Conservation (phyloP, 2,113 vertebrate genomes). For the Orientallactaga bullata region DNA sequence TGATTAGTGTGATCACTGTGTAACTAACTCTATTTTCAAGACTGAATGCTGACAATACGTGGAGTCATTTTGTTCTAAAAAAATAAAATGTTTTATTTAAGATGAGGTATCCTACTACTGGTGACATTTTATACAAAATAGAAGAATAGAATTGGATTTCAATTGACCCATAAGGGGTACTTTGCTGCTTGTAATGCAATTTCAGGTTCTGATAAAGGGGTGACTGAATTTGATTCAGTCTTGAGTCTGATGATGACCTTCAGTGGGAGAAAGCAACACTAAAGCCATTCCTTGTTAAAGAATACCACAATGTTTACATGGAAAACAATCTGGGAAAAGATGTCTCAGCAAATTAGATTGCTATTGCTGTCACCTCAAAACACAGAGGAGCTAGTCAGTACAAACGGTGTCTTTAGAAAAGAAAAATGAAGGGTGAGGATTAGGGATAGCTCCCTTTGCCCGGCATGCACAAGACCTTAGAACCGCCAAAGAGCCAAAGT, state of each 20-base stretch:
- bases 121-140: not conserved
- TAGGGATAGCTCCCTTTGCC: not conserved
- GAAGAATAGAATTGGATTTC: constrained; percentile 1
- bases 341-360: not conserved
- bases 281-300: not conserved
- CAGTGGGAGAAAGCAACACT: not conserved
- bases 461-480: not conserved
- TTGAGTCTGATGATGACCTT: not conserved
- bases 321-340: constrained; percentile 24
- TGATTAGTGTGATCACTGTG: not conserved
- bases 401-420: not conserved
- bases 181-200: not conserved
- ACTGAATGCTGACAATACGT: not conserved
- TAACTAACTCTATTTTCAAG: constrained; percentile 42
- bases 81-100: constrained; percentile 39
- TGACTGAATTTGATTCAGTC: not conserved
- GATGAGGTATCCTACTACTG: not conserved
- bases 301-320: constrained; percentile 1
- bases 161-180: not conserved
- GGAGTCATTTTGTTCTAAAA: constrained; percentile 9
- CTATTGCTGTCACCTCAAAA: constrained; percentile 11
- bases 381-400: not conserved
- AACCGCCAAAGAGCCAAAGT: not conserved
- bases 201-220: constrained; percentile 24
- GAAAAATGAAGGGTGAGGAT: not conserved